phyloP scores from a whole-genome alignment of 64 coral and sea anemone genomes.

The Montipora efflorescens region DNA sequence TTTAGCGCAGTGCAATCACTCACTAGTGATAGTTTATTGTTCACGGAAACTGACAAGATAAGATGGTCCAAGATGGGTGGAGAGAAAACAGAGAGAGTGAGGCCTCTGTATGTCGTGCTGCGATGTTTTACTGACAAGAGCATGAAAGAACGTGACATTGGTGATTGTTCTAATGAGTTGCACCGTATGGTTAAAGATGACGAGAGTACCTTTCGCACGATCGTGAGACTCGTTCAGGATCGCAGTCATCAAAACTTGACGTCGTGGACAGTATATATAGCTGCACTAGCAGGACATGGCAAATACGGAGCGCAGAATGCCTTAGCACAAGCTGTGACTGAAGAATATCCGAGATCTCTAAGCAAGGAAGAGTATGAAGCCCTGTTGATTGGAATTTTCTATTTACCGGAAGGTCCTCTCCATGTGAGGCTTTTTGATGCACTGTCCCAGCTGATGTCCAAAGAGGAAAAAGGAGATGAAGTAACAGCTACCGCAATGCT shows the following conservation, averaged over 20 bases:
- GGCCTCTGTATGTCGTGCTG: constrained; percentile 83
- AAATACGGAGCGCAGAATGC: constrained; percentile 65
- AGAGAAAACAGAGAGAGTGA: constrained; percentile 58
- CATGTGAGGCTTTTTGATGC: constrained; percentile 75
- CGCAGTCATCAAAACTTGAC: constrained; percentile 84
- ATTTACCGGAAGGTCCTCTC: constrained; percentile 87
- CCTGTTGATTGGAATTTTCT: constrained; percentile 77
- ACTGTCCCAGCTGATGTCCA: constrained; percentile 54
- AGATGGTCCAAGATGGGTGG: constrained; percentile 76
- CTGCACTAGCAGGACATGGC: constrained; percentile 76
- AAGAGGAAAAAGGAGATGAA: constrained; percentile 62
- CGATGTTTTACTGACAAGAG: constrained; percentile 84
- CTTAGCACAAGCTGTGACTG: constrained; percentile 68
- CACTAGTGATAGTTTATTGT: constrained; percentile 55
- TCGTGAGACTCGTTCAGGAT: constrained; percentile 71
- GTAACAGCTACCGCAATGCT: constrained; percentile 83
- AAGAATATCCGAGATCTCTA: constrained; percentile 61
- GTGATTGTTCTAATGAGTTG: constrained; percentile 83
- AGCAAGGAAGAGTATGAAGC: constrained; percentile 80
- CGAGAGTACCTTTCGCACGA: constrained; percentile 23
- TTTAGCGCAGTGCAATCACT: neutral
- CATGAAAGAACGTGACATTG: constrained; percentile 81
- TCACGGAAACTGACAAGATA: constrained; percentile 79
- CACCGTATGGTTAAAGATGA: constrained; percentile 76
- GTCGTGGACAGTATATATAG: constrained; percentile 77